These are phyloP conservation scores for Micromesistius poutassou DNA, from an alignment of 2,797 vertebrate species.

Conservation along the genomic window DNA sequence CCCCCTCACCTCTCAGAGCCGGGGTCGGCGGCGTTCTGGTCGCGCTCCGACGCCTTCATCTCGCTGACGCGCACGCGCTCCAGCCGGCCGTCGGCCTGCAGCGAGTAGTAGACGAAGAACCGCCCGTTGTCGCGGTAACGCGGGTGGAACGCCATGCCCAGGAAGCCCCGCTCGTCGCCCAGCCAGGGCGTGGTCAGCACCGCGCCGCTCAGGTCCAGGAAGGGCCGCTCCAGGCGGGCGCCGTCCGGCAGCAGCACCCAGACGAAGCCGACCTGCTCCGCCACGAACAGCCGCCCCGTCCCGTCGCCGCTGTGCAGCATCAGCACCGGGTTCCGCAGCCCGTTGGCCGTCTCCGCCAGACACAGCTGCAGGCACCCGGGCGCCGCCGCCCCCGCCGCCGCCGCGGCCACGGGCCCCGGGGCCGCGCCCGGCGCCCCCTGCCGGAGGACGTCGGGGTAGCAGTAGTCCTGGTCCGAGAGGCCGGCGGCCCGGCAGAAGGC, in stretches of 20 bases:
- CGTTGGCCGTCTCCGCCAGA: conserved; percentile 85
- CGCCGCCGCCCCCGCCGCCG: conserved; percentile 60
- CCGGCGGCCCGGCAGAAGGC: conserved; percentile 79
- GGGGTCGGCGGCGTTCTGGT: conserved; percentile 88
- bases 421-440: too few species aligned
- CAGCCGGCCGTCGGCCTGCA: conserved; percentile 76
- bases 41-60: conserved; percentile 82
- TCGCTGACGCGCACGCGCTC: conserved; percentile 95
- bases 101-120: conserved; percentile 91
- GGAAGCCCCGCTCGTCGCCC: conserved; percentile 93
- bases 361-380: conserved; percentile 85
- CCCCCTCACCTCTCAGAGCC: conserved; percentile 90
- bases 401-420: conserved; percentile 61
- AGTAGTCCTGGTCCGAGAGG: conserved; percentile 87
- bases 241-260: conserved; percentile 86
- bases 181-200: conserved; percentile 95
- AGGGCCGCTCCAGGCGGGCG: conserved; percentile 81
- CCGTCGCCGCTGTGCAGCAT: conserved; percentile 92
- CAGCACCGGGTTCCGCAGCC: conserved; percentile 86
- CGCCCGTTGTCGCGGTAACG: conserved; percentile 83
- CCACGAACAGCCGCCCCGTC: conserved; percentile 90
- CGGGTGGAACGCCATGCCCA: conserved; percentile 89
- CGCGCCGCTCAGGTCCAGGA: conserved; percentile 84
- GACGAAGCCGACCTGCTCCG: conserved; percentile 91
- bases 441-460: conserved; percentile 86